phyloP scores from a whole-genome alignment of 2,888 invertebrate genomes.

The Tetramorium bicarinatum region DNA sequence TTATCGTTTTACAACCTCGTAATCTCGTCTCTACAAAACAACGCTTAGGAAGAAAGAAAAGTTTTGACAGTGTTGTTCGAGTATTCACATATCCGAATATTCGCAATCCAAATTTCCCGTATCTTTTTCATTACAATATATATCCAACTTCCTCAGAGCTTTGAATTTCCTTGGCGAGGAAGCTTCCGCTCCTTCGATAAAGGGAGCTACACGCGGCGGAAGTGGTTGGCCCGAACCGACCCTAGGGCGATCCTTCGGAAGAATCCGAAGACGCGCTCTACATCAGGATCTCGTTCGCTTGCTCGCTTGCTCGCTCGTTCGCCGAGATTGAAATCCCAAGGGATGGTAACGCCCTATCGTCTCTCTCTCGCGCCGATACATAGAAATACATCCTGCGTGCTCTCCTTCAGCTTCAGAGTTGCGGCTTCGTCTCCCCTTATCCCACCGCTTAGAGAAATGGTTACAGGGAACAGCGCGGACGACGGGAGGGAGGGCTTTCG shows the following conservation, averaged over 20 bases:
- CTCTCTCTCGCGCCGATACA: slow-evolving; percentile 60
- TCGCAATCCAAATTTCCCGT: slow-evolving; percentile 33
- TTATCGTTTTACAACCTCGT: background rate
- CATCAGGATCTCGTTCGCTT: slow-evolving; percentile 36
- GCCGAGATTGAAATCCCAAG: slow-evolving; percentile 68
- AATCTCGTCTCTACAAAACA: background rate
- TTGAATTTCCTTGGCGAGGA: slow-evolving; percentile 29
- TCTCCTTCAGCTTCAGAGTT: slow-evolving; percentile 21
- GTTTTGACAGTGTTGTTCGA: slow-evolving; percentile 27
- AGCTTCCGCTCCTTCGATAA: slow-evolving; percentile 46
- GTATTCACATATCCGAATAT: background rate
- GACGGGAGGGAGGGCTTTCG: slow-evolving; percentile 25
- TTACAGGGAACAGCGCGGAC: slow-evolving; percentile 41
- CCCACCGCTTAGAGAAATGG: slow-evolving; percentile 47
- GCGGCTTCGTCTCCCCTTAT: slow-evolving; percentile 16
- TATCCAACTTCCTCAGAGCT: slow-evolving; percentile 25
- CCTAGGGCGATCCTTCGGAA: slow-evolving; percentile 64
- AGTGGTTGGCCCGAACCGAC: slow-evolving; percentile 60
- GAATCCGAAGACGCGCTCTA: slow-evolving; percentile 66
- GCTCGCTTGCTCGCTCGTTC: slow-evolving; percentile 31
- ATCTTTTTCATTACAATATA: slow-evolving; percentile 43
- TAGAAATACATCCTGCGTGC: slow-evolving; percentile 56
- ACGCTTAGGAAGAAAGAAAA: background rate
- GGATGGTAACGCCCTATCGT: slow-evolving; percentile 51
- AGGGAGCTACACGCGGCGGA: slow-evolving; percentile 55